Evolutionary conservation across 2,113 vertebrate species (phyloP).

Genomic region (Diglossa brunneiventris): DNA sequence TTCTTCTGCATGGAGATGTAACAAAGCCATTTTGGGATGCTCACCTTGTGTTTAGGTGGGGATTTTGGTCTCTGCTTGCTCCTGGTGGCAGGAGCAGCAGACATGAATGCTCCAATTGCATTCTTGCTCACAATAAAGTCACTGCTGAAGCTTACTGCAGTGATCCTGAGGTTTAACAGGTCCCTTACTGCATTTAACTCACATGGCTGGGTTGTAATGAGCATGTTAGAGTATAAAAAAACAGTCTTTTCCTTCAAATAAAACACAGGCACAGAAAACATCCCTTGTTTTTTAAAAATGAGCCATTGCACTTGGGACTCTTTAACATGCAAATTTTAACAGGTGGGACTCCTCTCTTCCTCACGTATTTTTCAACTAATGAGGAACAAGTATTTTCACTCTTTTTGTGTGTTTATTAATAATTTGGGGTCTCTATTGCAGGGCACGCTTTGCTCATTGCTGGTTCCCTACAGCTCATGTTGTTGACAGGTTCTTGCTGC

Average conservation of each 20-base stretch:
- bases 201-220: background rate
- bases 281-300: conserved; percentile 9
- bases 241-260: background rate
- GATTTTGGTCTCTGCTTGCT: background rate
- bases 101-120: background rate
- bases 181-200: conserved; percentile 12
- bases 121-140: background rate
- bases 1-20: background rate
- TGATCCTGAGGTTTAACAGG: conserved; percentile 4
- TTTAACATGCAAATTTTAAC: background rate
- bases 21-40: background rate
- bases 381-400: background rate
- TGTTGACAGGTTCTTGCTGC: background rate
- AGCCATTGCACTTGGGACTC: background rate
- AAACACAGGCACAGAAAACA: conserved; percentile 5
- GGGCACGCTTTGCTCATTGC: background rate
- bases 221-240: conserved; percentile 2
- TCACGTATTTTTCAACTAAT: background rate
- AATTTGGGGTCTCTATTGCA: background rate
- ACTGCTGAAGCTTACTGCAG: background rate
- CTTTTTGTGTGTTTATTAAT: background rate
- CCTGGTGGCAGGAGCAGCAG: background rate
- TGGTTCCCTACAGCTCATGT: background rate
- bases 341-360: background rate
- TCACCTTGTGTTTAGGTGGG: background rate